phyloP scores from a whole-genome alignment of 2,113 vertebrate genomes.

The Anarhynchus alexandrinus region DNA sequence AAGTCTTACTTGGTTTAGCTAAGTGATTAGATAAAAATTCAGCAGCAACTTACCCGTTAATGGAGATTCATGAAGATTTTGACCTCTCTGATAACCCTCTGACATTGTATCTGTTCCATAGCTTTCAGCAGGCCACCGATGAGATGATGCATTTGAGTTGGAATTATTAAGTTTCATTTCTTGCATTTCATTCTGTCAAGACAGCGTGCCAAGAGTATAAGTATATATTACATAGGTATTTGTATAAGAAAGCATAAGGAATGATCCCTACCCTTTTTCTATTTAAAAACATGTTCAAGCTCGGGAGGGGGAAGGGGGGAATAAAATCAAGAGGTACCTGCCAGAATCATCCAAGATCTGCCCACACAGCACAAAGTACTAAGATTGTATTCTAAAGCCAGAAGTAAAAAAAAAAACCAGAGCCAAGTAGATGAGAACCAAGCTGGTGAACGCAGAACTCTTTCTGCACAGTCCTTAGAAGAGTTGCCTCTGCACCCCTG shows the following conservation, averaged over 20 bases:
- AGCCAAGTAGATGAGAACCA: background rate
- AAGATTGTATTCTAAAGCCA: background rate
- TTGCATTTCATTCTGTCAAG: conserved; percentile 90
- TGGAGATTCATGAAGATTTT: conserved; percentile 87
- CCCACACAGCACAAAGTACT: background rate
- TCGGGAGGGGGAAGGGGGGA: too few species aligned
- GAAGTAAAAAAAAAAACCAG: background rate
- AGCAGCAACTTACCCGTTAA: conserved; percentile 81
- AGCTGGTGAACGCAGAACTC: background rate
- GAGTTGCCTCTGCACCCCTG: background rate
- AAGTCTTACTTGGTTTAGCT: background rate
- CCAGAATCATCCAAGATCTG: background rate
- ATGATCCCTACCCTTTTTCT: background rate
- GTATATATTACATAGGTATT: background rate
- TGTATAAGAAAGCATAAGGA: background rate
- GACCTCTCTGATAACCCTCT: conserved; percentile 85
- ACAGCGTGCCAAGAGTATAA: background rate
- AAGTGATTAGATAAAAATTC: background rate
- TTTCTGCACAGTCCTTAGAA: background rate
- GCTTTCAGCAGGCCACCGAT: conserved; percentile 83
- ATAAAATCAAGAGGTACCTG: background rate
- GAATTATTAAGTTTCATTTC: conserved; percentile 86
- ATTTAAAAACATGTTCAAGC: background rate
- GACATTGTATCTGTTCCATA: conserved; percentile 83
- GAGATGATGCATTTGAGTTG: conserved; percentile 75